Base-by-base conservation (phyloP, 2,888 invertebrate genomes). In the Drosophila multiciliata region DNA sequence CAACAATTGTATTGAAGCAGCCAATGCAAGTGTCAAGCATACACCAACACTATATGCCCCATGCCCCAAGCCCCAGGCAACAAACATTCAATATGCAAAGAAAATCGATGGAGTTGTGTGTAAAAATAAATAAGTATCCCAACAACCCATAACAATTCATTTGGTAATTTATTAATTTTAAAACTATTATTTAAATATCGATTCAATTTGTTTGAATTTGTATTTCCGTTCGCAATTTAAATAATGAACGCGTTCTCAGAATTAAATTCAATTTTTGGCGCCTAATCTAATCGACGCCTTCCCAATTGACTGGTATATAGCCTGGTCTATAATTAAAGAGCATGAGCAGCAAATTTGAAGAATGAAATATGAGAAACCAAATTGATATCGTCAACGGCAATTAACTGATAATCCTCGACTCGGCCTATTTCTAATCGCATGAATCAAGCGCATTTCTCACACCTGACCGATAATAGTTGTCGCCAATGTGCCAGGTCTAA, bases 371-470 rank as follows among this genome's bases (percentile, higher is more conserved):
- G 38, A 38, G 38, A 2, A 45, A 58, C 33, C 45, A 20, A 12
- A 12, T n/a, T 36, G 36, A 59, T 26, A 32, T 45, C 45, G 23
- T 2, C 15, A 58, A 53, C 52, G 17, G 52, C 35, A 45, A 8
- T 33, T 26, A 38, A n/a, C 20, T 57, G 20, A 57, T 57, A 42
- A 67, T 68, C 57, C 59, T 59, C 26, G 49, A 11, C 20, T 9
- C 7, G 9, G 23, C 8, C 8, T 7, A 33, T n/a, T 3, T 35
- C 45, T 17, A 29, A 12, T 38, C 59, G 26, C 26, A 26, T 67
- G 59, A 68, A 1, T 68, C 68, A 68, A 52, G 15, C 20, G 42
- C 26, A 58, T 45, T 58, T 50, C n/a, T 52, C 67, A 45, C 58
- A 45, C 50, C 38, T 42, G 32, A 23, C 29, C 29, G 49, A 64